These are phyloP conservation scores for Ridgeia piscesae DNA, from an alignment of 1,140 invertebrate genomes.

Conservation along the genomic window DNA sequence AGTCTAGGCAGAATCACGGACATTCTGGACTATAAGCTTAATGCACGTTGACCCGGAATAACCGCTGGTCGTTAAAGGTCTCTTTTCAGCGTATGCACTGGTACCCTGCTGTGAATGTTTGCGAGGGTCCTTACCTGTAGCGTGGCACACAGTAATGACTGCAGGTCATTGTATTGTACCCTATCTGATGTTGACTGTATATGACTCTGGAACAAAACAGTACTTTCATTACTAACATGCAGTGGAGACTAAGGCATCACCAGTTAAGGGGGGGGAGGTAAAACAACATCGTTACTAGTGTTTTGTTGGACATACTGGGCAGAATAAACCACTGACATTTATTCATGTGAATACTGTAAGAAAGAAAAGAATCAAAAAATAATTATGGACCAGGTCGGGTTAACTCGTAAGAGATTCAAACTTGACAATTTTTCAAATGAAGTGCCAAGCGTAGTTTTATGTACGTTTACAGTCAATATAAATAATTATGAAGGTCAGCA, in stretches of 20 bases:
- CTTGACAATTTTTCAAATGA: background rate
- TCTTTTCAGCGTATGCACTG: background rate
- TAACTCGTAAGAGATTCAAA: background rate
- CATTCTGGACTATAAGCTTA: too few relatives aligned
- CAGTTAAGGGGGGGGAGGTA: too few relatives aligned
- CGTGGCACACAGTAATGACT: constrained; percentile 94
- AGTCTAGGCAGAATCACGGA: too few relatives aligned
- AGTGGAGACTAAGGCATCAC: background rate
- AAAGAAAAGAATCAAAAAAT: background rate
- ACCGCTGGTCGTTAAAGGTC: background rate
- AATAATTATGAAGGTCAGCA: too few relatives aligned
- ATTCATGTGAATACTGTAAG: background rate
- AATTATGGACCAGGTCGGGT: background rate
- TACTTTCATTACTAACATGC: background rate
- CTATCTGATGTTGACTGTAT: constrained; percentile 79
- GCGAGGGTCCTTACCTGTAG: constrained; percentile 63
- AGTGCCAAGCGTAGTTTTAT: background rate
- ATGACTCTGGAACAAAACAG: constrained; percentile 58
- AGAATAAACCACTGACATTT: background rate
- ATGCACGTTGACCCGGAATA: background rate
- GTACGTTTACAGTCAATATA: background rate
- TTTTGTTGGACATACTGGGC: too few relatives aligned
- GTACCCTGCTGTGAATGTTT: background rate
- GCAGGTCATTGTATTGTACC: constrained; percentile 93
- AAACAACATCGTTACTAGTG: too few relatives aligned